Evolutionary conservation across 2,888 invertebrate genomes (phyloP).

Genomic region (Cheilosia pagana): DNA sequence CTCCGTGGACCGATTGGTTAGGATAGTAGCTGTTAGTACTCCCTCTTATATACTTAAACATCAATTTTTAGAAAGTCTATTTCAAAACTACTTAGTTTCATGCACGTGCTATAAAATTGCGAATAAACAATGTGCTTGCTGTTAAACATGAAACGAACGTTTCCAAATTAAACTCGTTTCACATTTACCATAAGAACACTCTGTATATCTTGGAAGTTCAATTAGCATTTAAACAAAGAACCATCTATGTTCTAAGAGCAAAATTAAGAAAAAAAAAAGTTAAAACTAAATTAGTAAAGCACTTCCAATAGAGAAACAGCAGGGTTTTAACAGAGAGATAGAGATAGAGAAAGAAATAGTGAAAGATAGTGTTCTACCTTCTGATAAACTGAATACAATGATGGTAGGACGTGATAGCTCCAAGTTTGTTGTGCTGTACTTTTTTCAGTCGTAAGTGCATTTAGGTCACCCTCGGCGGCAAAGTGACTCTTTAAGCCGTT

Average conservation of each 20-base stretch:
- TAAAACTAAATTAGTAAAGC: constrained; percentile 6
- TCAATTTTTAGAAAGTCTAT: background rate
- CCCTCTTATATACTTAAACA: too few species aligned
- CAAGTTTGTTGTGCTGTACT: constrained; percentile 86
- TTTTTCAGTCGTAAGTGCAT: constrained; percentile 79
- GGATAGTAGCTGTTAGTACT: too few species aligned
- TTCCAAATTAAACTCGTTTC: background rate
- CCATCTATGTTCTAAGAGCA: background rate
- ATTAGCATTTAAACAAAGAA: constrained; percentile 28
- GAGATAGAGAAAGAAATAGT: constrained; percentile 21
- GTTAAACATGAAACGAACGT: background rate
- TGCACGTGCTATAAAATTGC: constrained; percentile 46
- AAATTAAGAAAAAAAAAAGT: constrained; percentile 5
- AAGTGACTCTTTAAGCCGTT: constrained; percentile 68
- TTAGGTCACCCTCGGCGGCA: constrained; percentile 64
- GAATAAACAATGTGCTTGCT: background rate
- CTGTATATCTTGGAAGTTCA: constrained; percentile 8
- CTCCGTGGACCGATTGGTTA: too few species aligned
- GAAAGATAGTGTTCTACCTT: constrained; percentile 86
- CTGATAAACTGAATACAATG: constrained; percentile 92
- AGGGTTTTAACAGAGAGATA: constrained; percentile 11
- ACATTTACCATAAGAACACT: constrained; percentile 4
- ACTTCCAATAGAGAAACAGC: constrained; percentile 16
- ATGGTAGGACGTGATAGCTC: constrained; percentile 94
- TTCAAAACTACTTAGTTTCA: constrained; percentile 12